These are phyloP conservation scores for Xenops minutus DNA, from an alignment of 2,797 vertebrate genomes.

Conservation along the genomic window DNA sequence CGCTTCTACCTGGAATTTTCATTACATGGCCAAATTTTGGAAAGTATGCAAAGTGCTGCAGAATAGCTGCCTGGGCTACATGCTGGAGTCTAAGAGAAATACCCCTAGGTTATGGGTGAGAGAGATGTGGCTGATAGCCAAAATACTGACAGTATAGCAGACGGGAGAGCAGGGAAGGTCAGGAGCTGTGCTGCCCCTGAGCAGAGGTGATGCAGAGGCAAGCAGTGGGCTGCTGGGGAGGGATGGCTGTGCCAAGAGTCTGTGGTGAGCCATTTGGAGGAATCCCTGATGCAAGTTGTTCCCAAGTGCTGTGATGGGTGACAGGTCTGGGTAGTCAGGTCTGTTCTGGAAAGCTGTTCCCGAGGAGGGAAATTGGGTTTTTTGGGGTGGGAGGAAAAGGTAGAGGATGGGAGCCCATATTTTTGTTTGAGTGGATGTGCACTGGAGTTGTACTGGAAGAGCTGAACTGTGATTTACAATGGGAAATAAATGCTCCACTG, in stretches of 20 bases:
- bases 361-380: fast-evolving
- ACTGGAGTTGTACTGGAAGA: background rate
- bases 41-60: background rate
- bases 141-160: background rate
- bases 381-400: fast-evolving
- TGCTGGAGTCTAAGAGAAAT: background rate
- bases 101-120: background rate
- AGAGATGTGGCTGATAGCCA: background rate
- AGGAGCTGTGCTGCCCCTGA: fast-evolving
- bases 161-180: background rate
- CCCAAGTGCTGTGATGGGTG: fast-evolving
- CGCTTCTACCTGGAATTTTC: background rate
- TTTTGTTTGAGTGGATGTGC: background rate
- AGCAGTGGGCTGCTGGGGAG: background rate
- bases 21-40: background rate
- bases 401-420: background rate
- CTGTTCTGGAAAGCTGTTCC: background rate
- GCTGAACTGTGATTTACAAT: background rate
- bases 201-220: background rate
- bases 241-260: background rate
- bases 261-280: background rate
- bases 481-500: background rate
- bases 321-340: background rate
- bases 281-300: background rate
- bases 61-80: fast-evolving